Conservation (phyloP, 1,140 invertebrate species). For the Copidosoma floridanum region DNA sequence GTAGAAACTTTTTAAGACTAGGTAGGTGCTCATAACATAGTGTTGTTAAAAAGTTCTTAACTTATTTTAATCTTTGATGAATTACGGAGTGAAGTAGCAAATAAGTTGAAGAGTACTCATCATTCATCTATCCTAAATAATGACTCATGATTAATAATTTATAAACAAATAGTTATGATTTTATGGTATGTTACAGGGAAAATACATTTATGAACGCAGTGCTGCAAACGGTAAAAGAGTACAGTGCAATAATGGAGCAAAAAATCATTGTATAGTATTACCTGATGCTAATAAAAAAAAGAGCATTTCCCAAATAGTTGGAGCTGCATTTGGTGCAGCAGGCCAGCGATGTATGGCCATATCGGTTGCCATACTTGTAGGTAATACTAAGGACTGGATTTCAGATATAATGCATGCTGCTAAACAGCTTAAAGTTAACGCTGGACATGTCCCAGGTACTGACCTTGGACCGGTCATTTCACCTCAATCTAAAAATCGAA, state of each 20-base stretch:
- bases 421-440: slow-evolving; percentile 89
- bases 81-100: too few species aligned
- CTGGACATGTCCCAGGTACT: slow-evolving; percentile 86
- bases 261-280: slow-evolving; percentile 97
- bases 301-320: slow-evolving; percentile 89
- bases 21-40: too few species aligned
- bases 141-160: too few species aligned
- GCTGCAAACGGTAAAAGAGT: slow-evolving; percentile 86
- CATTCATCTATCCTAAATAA: too few species aligned
- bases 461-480: slow-evolving; percentile 98
- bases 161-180: too few species aligned
- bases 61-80: too few species aligned
- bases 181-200: slow-evolving; percentile 64
- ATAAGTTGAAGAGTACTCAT: too few species aligned
- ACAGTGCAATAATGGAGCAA: slow-evolving; percentile 98
- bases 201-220: slow-evolving; percentile 93
- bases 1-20: too few species aligned
- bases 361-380: slow-evolving; percentile 95
- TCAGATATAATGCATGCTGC: slow-evolving; percentile 87
- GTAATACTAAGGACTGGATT: slow-evolving; percentile 86
- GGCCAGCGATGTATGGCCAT: slow-evolving; percentile 98
- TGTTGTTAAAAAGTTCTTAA: too few species aligned
- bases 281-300: slow-evolving; percentile 97
- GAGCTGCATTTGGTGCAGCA: slow-evolving; percentile 93
- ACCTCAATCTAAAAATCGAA: slow-evolving; percentile 83